These are phyloP conservation scores for Sipha flava DNA, from an alignment of 1,140 invertebrate genomes.

Conservation along the genomic window DNA sequence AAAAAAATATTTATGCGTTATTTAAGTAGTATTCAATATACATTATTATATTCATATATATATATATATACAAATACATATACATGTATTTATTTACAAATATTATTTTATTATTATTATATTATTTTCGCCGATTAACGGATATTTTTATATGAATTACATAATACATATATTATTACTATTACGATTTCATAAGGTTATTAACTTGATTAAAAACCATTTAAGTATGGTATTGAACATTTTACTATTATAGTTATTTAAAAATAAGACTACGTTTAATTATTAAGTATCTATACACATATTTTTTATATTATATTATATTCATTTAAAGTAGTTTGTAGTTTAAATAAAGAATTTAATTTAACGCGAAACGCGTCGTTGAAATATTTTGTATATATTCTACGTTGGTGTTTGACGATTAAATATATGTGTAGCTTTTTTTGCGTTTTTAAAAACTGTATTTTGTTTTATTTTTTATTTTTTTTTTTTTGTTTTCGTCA, in stretches of 20 bases:
- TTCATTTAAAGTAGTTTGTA: neutral
- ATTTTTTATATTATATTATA: too few relatives aligned
- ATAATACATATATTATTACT: neutral
- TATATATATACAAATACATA: too few relatives aligned
- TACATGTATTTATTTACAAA: neutral
- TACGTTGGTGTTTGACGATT: neutral
- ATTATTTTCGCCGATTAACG: too few relatives aligned
- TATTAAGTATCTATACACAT: too few relatives aligned
- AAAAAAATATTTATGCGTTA: constrained; percentile 27
- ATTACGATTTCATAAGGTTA: too few relatives aligned
- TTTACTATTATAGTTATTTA: too few relatives aligned
- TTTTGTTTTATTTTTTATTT: neutral
- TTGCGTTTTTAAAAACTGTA: neutral
- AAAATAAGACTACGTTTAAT: too few relatives aligned
- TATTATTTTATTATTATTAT: neutral
- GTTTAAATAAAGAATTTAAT: neutral
- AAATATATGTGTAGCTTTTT: neutral
- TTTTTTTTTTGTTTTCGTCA: too few relatives aligned
- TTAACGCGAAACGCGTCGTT: neutral
- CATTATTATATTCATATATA: constrained; percentile 5
- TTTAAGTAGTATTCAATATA: neutral
- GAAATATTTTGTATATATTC: neutral
- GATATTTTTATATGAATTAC: too few relatives aligned
- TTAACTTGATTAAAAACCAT: too few relatives aligned
- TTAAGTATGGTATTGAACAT: too few relatives aligned